Percentiles rank a stretch among this genome's conserved stretches.
Evolutionary conservation across 2,888 invertebrate genomes (phyloP).

Genomic region (Chironomus tentans): DNA sequence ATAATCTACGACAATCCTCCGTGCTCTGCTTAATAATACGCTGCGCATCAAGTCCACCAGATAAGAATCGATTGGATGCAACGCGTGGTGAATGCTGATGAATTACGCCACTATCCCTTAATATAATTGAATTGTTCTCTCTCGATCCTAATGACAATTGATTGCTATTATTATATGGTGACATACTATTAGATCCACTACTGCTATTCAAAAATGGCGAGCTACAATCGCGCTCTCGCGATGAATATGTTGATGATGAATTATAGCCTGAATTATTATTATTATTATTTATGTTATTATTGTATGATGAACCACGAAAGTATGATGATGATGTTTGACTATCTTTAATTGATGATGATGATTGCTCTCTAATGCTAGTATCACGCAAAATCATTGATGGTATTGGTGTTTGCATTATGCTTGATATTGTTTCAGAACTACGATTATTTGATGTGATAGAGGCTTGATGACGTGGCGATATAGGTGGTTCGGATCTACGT

Average conservation of each 20-base stretch:
- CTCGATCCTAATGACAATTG: not conserved
- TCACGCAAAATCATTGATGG: conserved; percentile 32
- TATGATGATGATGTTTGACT: conserved; percentile 28
- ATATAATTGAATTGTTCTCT: conserved; percentile 11
- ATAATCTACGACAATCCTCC: conserved; percentile 57
- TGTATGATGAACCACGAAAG: conserved; percentile 30
- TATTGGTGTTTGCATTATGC: conserved; percentile 29
- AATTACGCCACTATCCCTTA: not conserved
- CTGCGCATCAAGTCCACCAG: conserved; percentile 48
- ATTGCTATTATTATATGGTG: not conserved
- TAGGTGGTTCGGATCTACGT: conserved; percentile 37
- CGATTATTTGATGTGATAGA: conserved; percentile 31
- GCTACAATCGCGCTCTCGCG: conserved; percentile 31
- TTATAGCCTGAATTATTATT: conserved; percentile 9
- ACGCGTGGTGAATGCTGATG: conserved; percentile 37
- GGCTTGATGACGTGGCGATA: conserved; percentile 37
- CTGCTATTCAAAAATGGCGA: conserved; percentile 29
- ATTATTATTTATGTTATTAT: not conserved
- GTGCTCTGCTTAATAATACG: conserved; percentile 55
- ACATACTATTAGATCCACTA: not conserved
- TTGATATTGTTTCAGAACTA: conserved; percentile 28
- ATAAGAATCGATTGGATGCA: conserved; percentile 42
- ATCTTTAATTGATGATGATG: conserved; percentile 6
- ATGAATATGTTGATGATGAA: conserved; percentile 5
- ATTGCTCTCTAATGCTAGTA: conserved; percentile 30